phyloP scores from a whole-genome alignment of 2,888 invertebrate genomes.

The Petrolisthes manimaculis region DNA sequence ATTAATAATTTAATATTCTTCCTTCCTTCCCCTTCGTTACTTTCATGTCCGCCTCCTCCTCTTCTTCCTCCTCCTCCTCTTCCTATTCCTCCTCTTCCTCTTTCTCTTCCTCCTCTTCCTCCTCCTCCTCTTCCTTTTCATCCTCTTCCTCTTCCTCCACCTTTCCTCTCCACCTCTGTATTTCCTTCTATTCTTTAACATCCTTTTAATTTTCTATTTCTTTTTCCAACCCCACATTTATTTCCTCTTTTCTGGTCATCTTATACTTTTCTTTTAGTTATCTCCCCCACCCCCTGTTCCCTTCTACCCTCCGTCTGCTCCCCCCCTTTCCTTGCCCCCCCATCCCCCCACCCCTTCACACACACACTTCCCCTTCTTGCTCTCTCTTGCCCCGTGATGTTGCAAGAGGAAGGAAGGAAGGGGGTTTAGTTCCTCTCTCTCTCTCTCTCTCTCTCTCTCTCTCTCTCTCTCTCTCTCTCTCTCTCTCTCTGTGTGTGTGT shows the following conservation, averaged over 20 bases:
- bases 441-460: constrained; percentile 39
- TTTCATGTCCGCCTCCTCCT: neutral
- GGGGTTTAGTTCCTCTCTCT: constrained; percentile 2
- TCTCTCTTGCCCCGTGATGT: neutral
- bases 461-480: constrained; percentile 24
- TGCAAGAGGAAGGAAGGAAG: neutral
- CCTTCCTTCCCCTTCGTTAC: neutral
- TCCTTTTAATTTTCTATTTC: too few species aligned
- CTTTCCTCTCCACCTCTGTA: too few species aligned
- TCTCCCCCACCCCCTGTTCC: neutral
- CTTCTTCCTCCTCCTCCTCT: neutral
- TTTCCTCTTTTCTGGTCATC: neutral
- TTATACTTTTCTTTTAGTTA: too few species aligned
- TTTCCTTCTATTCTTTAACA: too few species aligned
- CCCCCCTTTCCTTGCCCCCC: too few species aligned
- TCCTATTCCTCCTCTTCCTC: too few species aligned
- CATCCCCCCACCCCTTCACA: too few species aligned
- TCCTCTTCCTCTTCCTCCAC: neutral
- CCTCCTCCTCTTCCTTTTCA: neutral
- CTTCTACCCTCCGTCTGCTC: too few species aligned
- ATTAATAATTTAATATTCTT: neutral
- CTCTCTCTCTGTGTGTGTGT: constrained; percentile 5
- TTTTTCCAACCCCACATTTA: neutral
- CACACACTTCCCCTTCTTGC: too few species aligned
- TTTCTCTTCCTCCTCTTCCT: too few species aligned